Conservation (phyloP, 2,113 vertebrate species). For the Arothron firmamentum region DNA sequence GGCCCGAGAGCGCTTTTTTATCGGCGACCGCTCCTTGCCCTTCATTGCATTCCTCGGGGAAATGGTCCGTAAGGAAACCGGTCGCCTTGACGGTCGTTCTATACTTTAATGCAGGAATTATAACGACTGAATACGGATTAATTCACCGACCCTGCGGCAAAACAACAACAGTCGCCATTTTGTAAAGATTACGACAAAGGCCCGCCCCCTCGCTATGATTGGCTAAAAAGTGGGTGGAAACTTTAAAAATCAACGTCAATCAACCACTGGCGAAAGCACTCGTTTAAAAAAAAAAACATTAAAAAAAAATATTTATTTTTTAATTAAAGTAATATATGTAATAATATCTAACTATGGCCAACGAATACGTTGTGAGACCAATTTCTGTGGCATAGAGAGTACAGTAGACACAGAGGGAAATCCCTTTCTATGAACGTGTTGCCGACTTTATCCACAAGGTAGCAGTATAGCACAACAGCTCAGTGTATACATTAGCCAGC, state of each 20-base stretch:
- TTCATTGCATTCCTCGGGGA: slow-evolving; percentile 78
- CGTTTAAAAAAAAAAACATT: not conserved
- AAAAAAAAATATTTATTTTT: too few relatives aligned
- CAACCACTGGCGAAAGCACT: slow-evolving; percentile 2
- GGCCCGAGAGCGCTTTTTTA: slow-evolving; percentile 92
- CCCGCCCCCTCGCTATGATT: slow-evolving; percentile 62
- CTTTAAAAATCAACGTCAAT: slow-evolving; percentile 46
- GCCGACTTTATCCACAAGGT: slow-evolving; percentile 40
- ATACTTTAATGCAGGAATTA: slow-evolving; percentile 36
- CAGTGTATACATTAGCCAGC: not conserved
- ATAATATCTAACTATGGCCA: not conserved
- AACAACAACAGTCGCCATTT: slow-evolving; percentile 80
- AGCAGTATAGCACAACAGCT: slow-evolving; percentile 43
- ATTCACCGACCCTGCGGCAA: slow-evolving; percentile 71
- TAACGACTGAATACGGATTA: slow-evolving; percentile 14
- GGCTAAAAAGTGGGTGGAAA: slow-evolving; percentile 56
- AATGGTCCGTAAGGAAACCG: slow-evolving; percentile 14
- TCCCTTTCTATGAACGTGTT: not conserved
- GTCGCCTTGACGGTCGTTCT: slow-evolving; percentile 17
- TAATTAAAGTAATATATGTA: not conserved
- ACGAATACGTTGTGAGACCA: too few relatives aligned
- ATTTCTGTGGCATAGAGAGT: too few relatives aligned
- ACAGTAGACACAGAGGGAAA: not conserved
- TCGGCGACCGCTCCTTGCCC: slow-evolving; percentile 93
- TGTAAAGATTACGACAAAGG: slow-evolving; percentile 60